Evolutionary conservation across 1,140 invertebrate species (phyloP).

Genomic region (Lethocerus indicus): DNA sequence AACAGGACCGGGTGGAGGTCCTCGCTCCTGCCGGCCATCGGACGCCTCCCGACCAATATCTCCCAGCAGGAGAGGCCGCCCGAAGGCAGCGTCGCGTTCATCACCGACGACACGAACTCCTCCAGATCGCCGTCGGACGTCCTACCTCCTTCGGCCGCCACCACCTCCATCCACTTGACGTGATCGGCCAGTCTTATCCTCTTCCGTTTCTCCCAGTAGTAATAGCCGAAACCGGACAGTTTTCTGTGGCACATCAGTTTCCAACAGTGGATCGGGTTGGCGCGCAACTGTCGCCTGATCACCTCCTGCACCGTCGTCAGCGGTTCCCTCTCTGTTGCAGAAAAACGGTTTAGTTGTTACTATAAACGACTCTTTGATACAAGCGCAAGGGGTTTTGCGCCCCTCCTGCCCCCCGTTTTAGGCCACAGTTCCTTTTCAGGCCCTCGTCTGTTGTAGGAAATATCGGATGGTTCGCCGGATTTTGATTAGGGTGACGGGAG

Average conservation of each 20-base stretch:
- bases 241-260: constrained; percentile 28
- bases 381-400: no score
- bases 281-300: constrained; percentile 17
- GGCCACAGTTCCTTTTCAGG: no score
- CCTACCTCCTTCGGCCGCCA: constrained; percentile 19
- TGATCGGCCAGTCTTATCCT: constrained; percentile 25
- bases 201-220: constrained; percentile 27
- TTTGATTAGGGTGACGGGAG: no score
- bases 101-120: constrained; percentile 23
- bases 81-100: constrained; percentile 26
- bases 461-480: no score
- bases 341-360: constrained; percentile 2
- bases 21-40: constrained; percentile 18
- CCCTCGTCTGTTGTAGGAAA: no score
- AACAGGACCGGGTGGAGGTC: constrained; percentile 27
- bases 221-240: constrained; percentile 28
- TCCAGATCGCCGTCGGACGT: constrained; percentile 21
- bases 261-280: constrained; percentile 12
- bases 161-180: constrained; percentile 23
- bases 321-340: constrained; percentile 15
- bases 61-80: constrained; percentile 29
- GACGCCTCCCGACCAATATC: constrained; percentile 27
- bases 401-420: no score
- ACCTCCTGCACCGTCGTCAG: constrained; percentile 17
- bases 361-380: constrained; percentile 9